Conservation (phyloP, 1,140 invertebrate genomes). For the Musca vetustissima region DNA sequence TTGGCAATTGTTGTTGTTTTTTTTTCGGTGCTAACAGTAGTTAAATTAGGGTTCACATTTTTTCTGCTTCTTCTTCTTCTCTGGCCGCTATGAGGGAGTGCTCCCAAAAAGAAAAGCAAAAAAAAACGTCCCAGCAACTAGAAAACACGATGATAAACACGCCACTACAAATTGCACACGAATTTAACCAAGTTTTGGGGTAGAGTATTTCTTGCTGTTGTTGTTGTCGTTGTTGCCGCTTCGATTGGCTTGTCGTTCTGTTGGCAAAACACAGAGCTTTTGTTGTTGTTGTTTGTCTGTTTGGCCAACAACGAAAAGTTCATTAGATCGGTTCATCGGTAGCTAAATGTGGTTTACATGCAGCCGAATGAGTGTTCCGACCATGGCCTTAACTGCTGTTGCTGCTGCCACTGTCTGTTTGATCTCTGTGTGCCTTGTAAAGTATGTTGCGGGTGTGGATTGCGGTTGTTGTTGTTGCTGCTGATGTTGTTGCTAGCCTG, state of each 20-base stretch:
- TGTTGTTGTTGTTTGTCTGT: background rate
- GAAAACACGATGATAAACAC: slow-evolving; percentile 17
- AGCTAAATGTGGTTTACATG: too few relatives aligned
- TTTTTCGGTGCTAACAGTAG: background rate
- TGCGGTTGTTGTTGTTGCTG: too few relatives aligned
- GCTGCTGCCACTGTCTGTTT: too few relatives aligned
- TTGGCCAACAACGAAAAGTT: background rate
- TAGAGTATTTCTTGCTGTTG: background rate
- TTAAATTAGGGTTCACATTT: slow-evolving; percentile 14
- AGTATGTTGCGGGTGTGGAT: too few relatives aligned
- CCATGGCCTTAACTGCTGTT: too few relatives aligned
- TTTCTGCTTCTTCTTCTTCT: background rate
- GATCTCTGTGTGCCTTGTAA: too few relatives aligned
- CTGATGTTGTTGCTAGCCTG: background rate
- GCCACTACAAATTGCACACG: slow-evolving; percentile 18
- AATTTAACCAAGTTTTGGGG: slow-evolving; percentile 10
- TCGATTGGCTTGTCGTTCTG: slow-evolving; percentile 1
- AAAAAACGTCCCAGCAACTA: background rate
- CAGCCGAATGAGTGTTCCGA: too few relatives aligned
- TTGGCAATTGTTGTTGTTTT: too few relatives aligned
- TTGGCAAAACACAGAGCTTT: background rate
- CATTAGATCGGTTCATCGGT: too few relatives aligned
- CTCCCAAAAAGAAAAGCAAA: too few relatives aligned
- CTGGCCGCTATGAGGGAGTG: background rate
- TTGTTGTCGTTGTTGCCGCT: too few relatives aligned